These are phyloP conservation scores for Geococcyx californianus DNA, from an alignment of 2,113 vertebrate species.

Conservation along the genomic window DNA sequence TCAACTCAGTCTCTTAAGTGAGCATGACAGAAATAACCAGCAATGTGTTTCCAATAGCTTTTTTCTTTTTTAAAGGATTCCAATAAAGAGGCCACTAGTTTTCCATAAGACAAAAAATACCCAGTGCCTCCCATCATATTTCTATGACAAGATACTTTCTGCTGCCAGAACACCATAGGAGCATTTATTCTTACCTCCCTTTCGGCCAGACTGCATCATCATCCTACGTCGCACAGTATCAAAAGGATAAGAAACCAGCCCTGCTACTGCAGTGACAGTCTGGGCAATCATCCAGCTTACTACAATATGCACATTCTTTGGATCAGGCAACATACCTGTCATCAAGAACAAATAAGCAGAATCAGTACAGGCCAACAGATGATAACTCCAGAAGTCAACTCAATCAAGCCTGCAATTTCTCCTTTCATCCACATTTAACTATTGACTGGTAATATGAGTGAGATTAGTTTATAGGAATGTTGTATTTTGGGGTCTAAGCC, in stretches of 20 bases:
- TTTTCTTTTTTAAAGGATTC: not conserved
- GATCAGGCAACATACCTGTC: constrained; percentile 96
- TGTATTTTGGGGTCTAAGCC: not conserved
- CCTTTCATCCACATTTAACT: not conserved
- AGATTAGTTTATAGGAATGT: not conserved
- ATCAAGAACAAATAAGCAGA: not conserved
- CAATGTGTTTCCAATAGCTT: not conserved
- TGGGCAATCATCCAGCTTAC: constrained; percentile 99
- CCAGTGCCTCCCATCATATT: not conserved
- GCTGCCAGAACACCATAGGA: not conserved
- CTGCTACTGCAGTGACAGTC: constrained; percentile 90
- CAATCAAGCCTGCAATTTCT: not conserved
- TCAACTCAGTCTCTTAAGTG: not conserved
- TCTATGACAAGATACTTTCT: not conserved
- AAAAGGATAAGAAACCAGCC: constrained; percentile 94
- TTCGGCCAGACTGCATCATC: constrained; percentile 99
- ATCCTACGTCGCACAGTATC: constrained; percentile 98
- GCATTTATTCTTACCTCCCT: constrained; percentile 85
- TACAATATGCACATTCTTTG: constrained; percentile 96
- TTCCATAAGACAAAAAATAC: not conserved
- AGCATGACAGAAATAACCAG: not conserved
- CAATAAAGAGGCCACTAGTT: not conserved
- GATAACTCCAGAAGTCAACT: not conserved
- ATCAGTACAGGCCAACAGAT: not conserved
- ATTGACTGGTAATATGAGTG: not conserved